phyloP scores from a whole-genome alignment of 2,113 vertebrate genomes.

The Anolis sagrei region DNA sequence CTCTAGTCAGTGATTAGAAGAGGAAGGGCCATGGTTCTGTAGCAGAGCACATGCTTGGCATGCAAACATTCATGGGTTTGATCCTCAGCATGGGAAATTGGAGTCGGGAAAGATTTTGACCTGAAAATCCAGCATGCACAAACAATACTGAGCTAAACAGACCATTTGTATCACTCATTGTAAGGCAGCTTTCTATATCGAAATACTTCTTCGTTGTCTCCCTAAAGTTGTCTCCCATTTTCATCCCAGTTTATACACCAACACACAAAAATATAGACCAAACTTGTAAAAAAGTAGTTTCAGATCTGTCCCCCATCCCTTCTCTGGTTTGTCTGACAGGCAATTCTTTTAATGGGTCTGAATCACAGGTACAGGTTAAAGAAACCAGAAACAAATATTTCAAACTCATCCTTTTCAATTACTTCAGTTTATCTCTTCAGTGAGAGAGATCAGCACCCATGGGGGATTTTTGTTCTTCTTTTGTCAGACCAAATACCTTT shows the following conservation, averaged over 20 bases:
- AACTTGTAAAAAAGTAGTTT: neutral
- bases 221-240: neutral
- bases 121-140: neutral
- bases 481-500: neutral
- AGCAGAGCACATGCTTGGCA: neutral
- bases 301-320: neutral
- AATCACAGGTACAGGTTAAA: neutral
- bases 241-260: fast-evolving
- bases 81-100: neutral
- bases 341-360: neutral
- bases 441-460: neutral
- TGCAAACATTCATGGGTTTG: neutral
- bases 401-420: neutral
- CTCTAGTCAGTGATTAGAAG: neutral
- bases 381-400: neutral
- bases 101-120: neutral
- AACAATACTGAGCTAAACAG: neutral
- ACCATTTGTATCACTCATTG: neutral
- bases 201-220: neutral
- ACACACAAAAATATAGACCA: fast-evolving
- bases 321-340: fast-evolving
- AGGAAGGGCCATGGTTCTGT: neutral
- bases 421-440: fast-evolving
- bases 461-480: neutral
- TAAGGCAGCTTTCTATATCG: neutral